A percentile compares a stretch with the other conserved stretches of the same genome.
Evolutionary conservation across 2,888 invertebrate species (phyloP).

Genomic region (Sarcophaga caerulescens): DNA sequence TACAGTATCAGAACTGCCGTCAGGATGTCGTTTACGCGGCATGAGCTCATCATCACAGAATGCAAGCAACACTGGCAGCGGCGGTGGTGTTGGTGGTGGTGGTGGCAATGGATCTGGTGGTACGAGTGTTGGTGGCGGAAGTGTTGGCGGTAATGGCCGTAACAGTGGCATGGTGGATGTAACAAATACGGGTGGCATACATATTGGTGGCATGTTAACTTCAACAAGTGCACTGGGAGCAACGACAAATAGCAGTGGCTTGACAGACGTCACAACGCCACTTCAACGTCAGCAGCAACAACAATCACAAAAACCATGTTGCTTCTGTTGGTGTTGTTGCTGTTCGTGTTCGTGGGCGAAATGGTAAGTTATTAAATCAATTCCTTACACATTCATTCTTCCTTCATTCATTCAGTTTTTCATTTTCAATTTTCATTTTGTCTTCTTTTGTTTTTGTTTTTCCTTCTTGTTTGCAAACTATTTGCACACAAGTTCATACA

Average conservation of each 20-base stretch:
- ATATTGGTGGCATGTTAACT: slow-evolving; percentile 74
- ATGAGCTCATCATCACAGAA: slow-evolving; percentile 80
- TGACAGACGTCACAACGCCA: slow-evolving; percentile 69
- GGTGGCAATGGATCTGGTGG: slow-evolving; percentile 67
- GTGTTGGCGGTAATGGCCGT: slow-evolving; percentile 56
- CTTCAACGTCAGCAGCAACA: slow-evolving; percentile 78
- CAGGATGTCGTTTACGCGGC: slow-evolving; percentile 81
- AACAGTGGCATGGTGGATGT: slow-evolving; percentile 69
- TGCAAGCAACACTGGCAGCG: slow-evolving; percentile 74
- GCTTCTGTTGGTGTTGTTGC: slow-evolving; percentile 87
- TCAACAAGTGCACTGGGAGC: slow-evolving; percentile 73
- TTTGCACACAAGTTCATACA: no score
- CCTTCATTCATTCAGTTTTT: background rate
- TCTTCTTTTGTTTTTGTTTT: background rate
- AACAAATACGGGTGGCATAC: slow-evolving; percentile 73
- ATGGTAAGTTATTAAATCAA: slow-evolving; percentile 76
- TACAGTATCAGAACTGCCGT: slow-evolving; percentile 83
- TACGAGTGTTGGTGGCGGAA: slow-evolving; percentile 75
- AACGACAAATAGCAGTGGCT: slow-evolving; percentile 58
- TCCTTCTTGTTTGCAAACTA: slow-evolving; percentile 7
- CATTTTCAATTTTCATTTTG: background rate
- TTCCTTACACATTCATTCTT: slow-evolving; percentile 17
- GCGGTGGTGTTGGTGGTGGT: slow-evolving; percentile 69
- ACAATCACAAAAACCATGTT: slow-evolving; percentile 84
- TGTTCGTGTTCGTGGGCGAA: slow-evolving; percentile 86